These are phyloP conservation scores for Notothenia coriiceps DNA, from an alignment of 2,113 vertebrate genomes.

Conservation along the genomic window DNA sequence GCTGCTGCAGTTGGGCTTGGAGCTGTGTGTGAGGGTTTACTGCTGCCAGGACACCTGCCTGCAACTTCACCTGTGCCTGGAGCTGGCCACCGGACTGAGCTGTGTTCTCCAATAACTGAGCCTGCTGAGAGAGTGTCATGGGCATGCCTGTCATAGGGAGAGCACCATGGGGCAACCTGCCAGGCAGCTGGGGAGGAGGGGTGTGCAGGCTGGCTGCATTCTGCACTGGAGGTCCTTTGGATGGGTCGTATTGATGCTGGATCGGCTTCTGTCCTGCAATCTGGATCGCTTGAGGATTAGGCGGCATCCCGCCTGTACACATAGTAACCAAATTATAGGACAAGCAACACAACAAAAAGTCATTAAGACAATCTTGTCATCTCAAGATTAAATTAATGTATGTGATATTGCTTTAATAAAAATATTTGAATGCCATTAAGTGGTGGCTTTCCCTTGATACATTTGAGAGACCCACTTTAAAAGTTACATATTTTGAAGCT, in stretches of 20 bases:
- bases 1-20: slow-evolving; percentile 87
- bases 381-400: slow-evolving; percentile 16
- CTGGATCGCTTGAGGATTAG: slow-evolving; percentile 85
- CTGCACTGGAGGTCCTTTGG: slow-evolving; percentile 92
- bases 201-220: slow-evolving; percentile 88
- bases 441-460: slow-evolving; percentile 45
- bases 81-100: slow-evolving; percentile 76
- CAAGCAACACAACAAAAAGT: slow-evolving; percentile 58
- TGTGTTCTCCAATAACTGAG: slow-evolving; percentile 83
- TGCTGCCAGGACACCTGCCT: slow-evolving; percentile 76
- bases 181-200: slow-evolving; percentile 88
- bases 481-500: slow-evolving; percentile 30
- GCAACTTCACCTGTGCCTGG: slow-evolving; percentile 88
- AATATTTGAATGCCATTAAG: slow-evolving; percentile 19
- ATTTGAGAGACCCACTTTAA: slow-evolving; percentile 60
- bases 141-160: slow-evolving; percentile 86
- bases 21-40: slow-evolving; percentile 86
- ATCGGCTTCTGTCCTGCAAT: slow-evolving; percentile 88
- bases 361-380: slow-evolving; percentile 18
- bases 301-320: slow-evolving; percentile 88
- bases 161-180: slow-evolving; percentile 81
- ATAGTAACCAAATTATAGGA: slow-evolving; percentile 69
- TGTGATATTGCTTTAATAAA: slow-evolving; percentile 21
- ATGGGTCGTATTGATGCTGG: slow-evolving; percentile 91
- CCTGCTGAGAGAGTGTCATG: slow-evolving; percentile 86